Evolutionary conservation across 2,113 vertebrate genomes (phyloP).

Genomic region (Heteronetta atricapilla): DNA sequence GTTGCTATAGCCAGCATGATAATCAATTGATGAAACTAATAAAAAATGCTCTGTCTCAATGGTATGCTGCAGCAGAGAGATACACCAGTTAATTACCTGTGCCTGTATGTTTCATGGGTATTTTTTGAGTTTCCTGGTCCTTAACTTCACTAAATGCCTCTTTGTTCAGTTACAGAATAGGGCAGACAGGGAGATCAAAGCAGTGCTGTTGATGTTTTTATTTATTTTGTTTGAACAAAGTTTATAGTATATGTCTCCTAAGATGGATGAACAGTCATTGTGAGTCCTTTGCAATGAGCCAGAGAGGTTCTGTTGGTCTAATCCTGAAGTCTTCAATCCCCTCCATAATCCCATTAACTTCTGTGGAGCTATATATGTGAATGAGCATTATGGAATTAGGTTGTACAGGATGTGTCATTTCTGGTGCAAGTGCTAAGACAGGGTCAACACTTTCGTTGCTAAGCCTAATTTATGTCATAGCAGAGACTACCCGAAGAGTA

Average conservation of each 20-base stretch:
- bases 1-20: neutral
- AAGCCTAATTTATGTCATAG: neutral
- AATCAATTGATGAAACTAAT: conserved; percentile 6
- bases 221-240: neutral
- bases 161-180: neutral
- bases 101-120: neutral
- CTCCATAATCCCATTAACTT: conserved; percentile 35
- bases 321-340: conserved; percentile 9
- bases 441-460: conserved; percentile 44
- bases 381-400: conserved; percentile 16
- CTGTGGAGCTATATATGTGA: conserved; percentile 24
- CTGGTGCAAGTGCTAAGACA: neutral
- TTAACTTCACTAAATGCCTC: neutral
- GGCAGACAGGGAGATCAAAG: neutral
- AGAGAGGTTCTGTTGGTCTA: neutral
- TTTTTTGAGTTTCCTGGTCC: neutral
- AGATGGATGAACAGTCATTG: neutral
- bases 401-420: conserved; percentile 13
- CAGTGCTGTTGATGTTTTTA: neutral
- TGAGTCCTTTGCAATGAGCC: neutral
- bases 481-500: neutral
- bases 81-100: neutral
- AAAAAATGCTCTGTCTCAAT: neutral
- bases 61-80: neutral
- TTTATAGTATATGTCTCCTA: neutral